Base-by-base conservation (phyloP, 2,113 vertebrate genomes). In the Neodon shergylaensis region DNA sequence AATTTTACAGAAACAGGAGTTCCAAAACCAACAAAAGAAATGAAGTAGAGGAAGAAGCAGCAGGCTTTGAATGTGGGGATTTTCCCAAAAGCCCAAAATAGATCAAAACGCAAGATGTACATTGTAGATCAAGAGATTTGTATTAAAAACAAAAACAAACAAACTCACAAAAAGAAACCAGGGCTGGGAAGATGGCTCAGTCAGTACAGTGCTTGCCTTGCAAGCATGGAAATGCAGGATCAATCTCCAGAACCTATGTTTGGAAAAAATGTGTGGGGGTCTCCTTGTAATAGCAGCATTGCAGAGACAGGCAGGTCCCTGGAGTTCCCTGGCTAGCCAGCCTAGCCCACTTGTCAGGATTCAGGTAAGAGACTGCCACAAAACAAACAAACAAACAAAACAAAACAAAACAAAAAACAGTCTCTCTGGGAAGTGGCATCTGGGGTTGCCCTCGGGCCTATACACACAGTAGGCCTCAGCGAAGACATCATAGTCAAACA, bases 11-110 rank as follows among this genome's bases (percentile, higher is more conserved):
- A 61, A 88, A 78, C 26, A 91, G 3, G 39, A 92, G 79, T 92
- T 88, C 26, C 19, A 91, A 39, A 84, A 77, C 39, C 52, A 65
- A 47, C 95, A 2, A 54, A 42, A 85, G 66, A 87, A 92, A 91
- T 6, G 61, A 28, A 89, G 91, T 68, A 88, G 54, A 33, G 24
- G 24, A n/a, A 10, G 66, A 83, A 85, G 14, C 83, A 83, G 44
- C 42, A 87, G 58, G 39, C 83, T 88, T 78, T 78, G 44, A 82
- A 96, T 66, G 90, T 78, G 89, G 73, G 78, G 36, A 66, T 82
- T 91, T 96, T 93, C 72, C 36, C 49, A 54, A 90, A 92, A 93
- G 54, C 68, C 16, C 49, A 93, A 94, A 93, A 74, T 76, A 72
- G 21, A 89, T 85, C n/a, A 94, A 93, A 86, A 74, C 22, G 85